Percentiles rank a stretch among this genome's conserved stretches.
phyloP scores from a whole-genome alignment of 2,888 invertebrate species.

The Leptinotarsa rubiginosa region DNA sequence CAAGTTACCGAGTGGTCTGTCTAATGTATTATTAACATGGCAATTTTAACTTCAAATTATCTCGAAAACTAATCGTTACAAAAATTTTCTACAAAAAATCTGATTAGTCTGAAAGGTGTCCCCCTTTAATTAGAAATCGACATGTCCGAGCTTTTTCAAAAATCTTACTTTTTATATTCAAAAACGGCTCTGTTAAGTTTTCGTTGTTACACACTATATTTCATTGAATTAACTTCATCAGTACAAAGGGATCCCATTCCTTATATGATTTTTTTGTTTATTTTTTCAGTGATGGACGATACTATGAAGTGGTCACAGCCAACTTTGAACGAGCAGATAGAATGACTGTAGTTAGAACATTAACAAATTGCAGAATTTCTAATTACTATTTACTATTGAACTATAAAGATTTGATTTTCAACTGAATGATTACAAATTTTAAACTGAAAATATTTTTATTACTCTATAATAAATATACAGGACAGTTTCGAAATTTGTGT shows the following conservation, averaged over 20 bases:
- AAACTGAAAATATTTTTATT: constrained; percentile 41
- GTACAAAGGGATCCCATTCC: not conserved
- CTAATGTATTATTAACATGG: too few species aligned
- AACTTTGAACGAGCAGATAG: constrained; percentile 99
- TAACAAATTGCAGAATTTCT: constrained; percentile 95
- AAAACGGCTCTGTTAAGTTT: too few species aligned
- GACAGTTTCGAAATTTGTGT: constrained; percentile 22
- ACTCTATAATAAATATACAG: constrained; percentile 39
- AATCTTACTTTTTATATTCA: too few species aligned
- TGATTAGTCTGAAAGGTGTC: too few species aligned
- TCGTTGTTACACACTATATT: too few species aligned
- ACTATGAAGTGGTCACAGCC: constrained; percentile 98
- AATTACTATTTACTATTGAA: constrained; percentile 92
- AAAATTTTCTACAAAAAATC: too few species aligned
- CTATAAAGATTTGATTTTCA: constrained; percentile 96
- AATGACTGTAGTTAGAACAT: constrained; percentile 94
- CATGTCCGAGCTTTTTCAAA: too few species aligned
- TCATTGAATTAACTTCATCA: not conserved
- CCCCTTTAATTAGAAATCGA: too few species aligned
- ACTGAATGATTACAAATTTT: constrained; percentile 61
- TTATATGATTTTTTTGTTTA: too few species aligned
- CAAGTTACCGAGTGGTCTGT: too few species aligned
- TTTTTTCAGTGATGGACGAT: constrained; percentile 90
- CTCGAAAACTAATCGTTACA: too few species aligned
- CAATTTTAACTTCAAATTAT: too few species aligned